These are phyloP conservation scores for Drosophila glabriapex DNA, from an alignment of 2,888 invertebrate genomes.

Conservation along the genomic window DNA sequence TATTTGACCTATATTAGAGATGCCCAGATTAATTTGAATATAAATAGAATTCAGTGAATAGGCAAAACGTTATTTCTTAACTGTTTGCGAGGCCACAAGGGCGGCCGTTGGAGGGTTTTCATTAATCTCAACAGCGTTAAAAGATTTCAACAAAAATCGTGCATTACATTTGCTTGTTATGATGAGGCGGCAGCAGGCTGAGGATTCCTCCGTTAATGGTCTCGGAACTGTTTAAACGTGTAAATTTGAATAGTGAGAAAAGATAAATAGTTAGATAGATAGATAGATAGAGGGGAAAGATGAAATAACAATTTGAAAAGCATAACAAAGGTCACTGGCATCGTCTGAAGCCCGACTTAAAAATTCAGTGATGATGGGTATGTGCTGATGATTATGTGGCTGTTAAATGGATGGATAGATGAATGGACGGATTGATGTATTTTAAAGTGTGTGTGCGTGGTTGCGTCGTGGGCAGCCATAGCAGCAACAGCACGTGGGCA, in stretches of 20 bases:
- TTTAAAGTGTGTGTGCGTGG: constrained; percentile 11
- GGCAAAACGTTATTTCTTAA: constrained; percentile 64
- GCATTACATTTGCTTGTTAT: constrained; percentile 60
- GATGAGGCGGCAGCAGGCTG: constrained; percentile 47
- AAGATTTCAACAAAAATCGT: constrained; percentile 72
- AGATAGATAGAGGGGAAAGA: constrained; percentile 12
- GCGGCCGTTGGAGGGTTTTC: constrained; percentile 23
- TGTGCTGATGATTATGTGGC: constrained; percentile 36
- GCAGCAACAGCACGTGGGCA: constrained; percentile 43
- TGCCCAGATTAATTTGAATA: constrained; percentile 66
- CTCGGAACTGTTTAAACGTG: constrained; percentile 43
- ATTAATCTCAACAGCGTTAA: constrained; percentile 38
- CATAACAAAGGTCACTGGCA: constrained; percentile 73
- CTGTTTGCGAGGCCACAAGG: constrained; percentile 46
- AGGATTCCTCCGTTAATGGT: constrained; percentile 68
- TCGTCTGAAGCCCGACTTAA: constrained; percentile 40
- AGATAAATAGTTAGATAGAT: not conserved
- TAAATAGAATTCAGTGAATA: constrained; percentile 61
- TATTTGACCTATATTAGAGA: constrained; percentile 76
- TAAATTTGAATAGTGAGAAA: constrained; percentile 52
- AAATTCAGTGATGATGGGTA: constrained; percentile 46
- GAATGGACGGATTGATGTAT: constrained; percentile 6
- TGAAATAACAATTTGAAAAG: constrained; percentile 38
- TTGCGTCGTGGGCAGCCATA: constrained; percentile 25
- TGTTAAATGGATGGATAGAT: constrained; percentile 8